phyloP scores from a whole-genome alignment of 2,888 invertebrate genomes.

The Leptarthrus brevirostris region DNA sequence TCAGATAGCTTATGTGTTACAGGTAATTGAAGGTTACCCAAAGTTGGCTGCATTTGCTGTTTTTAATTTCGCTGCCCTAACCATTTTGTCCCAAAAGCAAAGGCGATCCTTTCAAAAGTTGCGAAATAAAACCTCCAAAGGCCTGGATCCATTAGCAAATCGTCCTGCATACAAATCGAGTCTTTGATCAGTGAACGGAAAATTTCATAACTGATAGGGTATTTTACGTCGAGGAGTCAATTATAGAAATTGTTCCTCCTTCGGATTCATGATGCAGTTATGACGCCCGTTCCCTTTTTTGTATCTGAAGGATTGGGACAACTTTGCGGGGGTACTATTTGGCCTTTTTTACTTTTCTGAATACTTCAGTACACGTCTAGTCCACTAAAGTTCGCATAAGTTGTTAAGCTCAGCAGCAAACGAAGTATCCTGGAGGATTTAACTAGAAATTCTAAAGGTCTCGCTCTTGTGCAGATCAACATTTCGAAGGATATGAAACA shows the following conservation, averaged over 20 bases:
- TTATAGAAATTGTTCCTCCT: slow-evolving; percentile 40
- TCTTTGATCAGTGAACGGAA: slow-evolving; percentile 33
- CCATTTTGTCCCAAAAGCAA: not conserved
- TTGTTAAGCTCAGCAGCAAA: slow-evolving; percentile 40
- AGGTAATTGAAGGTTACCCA: too few relatives aligned
- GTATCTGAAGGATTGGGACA: slow-evolving; percentile 8
- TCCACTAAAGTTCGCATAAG: slow-evolving; percentile 31
- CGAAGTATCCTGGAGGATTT: slow-evolving; percentile 46
- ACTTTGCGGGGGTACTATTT: not conserved
- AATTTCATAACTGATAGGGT: slow-evolving; percentile 19
- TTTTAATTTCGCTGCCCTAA: not conserved
- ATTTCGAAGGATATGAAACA: slow-evolving; percentile 25
- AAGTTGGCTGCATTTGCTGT: too few relatives aligned
- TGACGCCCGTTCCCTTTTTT: not conserved
- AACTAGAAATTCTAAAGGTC: slow-evolving; percentile 25
- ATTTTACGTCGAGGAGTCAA: slow-evolving; percentile 19
- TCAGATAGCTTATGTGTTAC: too few relatives aligned
- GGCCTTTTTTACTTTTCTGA: not conserved
- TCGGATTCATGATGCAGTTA: slow-evolving; percentile 10
- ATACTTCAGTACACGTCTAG: not conserved
- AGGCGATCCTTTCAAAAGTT: not conserved
- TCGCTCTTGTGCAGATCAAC: not conserved
- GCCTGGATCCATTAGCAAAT: slow-evolving; percentile 2
- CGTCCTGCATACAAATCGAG: not conserved
- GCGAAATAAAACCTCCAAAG: not conserved